Conservation (phyloP, 2,797 vertebrate species). For the Enteromius radiatus region DNA sequence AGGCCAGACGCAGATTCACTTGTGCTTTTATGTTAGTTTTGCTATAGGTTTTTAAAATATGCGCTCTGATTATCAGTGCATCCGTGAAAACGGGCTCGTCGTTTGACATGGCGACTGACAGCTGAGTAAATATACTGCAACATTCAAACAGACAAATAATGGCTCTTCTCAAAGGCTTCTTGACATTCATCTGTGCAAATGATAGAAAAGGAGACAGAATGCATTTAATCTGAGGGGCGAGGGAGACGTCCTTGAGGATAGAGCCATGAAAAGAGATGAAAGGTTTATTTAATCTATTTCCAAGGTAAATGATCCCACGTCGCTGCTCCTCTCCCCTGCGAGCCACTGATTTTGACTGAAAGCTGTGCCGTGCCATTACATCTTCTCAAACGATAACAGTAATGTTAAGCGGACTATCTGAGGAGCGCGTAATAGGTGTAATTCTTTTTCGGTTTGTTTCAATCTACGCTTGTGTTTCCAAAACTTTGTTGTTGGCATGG, state of each 20-base stretch:
- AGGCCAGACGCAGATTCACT: slow-evolving; percentile 47
- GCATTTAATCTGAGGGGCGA: slow-evolving; percentile 52
- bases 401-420: slow-evolving; percentile 44
- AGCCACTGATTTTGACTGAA: slow-evolving; percentile 61
- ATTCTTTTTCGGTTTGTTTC: slow-evolving; percentile 15
- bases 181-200: slow-evolving; percentile 69
- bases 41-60: slow-evolving; percentile 63
- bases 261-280: slow-evolving; percentile 66
- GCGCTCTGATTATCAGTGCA: slow-evolving; percentile 65
- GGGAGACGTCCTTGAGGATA: slow-evolving; percentile 58
- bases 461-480: neutral
- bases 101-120: slow-evolving; percentile 65
- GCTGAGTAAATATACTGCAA: slow-evolving; percentile 70
- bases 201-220: slow-evolving; percentile 68
- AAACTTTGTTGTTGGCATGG: neutral
- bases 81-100: slow-evolving; percentile 43
- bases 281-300: slow-evolving; percentile 79
- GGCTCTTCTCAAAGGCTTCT: slow-evolving; percentile 67
- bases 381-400: slow-evolving; percentile 40
- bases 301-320: slow-evolving; percentile 73
- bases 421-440: slow-evolving; percentile 10
- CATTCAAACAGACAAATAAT: slow-evolving; percentile 73
- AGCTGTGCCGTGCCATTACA: slow-evolving; percentile 60
- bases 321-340: slow-evolving; percentile 59
- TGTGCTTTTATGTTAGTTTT: slow-evolving; percentile 53